Evolutionary conservation across 2,888 invertebrate species (phyloP).

Genomic region (Mesochorus sp.): DNA sequence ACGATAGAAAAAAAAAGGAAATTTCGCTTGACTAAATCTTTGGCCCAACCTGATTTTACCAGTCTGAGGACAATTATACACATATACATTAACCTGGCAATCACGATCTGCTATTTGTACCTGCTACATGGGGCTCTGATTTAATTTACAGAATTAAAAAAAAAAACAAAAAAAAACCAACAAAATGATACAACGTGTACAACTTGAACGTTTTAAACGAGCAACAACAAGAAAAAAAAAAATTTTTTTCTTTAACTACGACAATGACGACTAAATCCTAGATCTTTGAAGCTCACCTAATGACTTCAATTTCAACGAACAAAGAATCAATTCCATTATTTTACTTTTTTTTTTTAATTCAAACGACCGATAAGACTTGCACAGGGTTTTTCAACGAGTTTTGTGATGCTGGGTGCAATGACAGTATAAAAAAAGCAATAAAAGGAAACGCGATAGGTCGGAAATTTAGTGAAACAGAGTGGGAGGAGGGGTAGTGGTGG

Average conservation of each 20-base stretch:
- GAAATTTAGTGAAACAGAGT: background rate
- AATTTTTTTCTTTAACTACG: too few species aligned
- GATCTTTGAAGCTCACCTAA: constrained; percentile 19
- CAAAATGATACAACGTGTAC: constrained; percentile 1
- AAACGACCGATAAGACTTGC: background rate
- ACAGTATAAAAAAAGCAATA: constrained; percentile 43
- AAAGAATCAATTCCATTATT: constrained; percentile 16
- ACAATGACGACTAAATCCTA: constrained; percentile 12
- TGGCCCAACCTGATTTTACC: constrained; percentile 1
- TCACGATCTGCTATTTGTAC: constrained; percentile 41
- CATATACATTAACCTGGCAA: constrained; percentile 17
- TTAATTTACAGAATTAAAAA: constrained; percentile 26
- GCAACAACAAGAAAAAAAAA: background rate
- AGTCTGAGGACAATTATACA: background rate
- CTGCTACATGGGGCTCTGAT: constrained; percentile 17
- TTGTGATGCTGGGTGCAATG: constrained; percentile 8
- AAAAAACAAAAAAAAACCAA: background rate
- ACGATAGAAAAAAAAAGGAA: constrained; percentile 11
- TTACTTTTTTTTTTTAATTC: background rate
- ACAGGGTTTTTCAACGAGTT: constrained; percentile 12
- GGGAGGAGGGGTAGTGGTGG: too few species aligned
- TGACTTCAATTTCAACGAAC: constrained; percentile 14
- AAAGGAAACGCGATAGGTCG: constrained; percentile 13
- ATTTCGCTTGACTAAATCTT: constrained; percentile 3
- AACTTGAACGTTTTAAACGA: background rate